phyloP scores from a whole-genome alignment of 2,888 invertebrate species.

The Amblyjoppa proteus region DNA sequence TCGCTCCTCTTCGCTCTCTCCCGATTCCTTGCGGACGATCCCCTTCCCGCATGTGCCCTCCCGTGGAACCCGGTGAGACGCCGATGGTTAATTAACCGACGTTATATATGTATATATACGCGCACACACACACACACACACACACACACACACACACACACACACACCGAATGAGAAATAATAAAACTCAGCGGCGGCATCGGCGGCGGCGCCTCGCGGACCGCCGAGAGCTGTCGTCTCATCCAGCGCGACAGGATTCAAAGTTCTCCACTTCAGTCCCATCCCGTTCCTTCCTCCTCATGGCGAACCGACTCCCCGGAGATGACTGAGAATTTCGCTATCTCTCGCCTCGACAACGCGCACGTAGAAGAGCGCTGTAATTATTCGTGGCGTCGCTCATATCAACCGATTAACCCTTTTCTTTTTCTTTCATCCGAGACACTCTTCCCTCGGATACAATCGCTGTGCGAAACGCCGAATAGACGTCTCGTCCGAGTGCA shows the following conservation, averaged over 20 bases:
- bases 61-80: conserved; percentile 30
- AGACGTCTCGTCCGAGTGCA: not conserved
- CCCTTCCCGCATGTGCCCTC: conserved; percentile 27
- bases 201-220: conserved; percentile 31
- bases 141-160: not conserved
- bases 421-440: not conserved
- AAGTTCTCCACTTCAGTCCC: conserved; percentile 24
- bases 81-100: conserved; percentile 63
- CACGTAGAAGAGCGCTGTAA: conserved; percentile 31
- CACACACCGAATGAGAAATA: conserved; percentile 32
- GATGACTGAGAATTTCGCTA: conserved; percentile 43
- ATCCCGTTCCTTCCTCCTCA: conserved; percentile 25
- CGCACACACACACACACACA: not conserved
- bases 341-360: conserved; percentile 18
- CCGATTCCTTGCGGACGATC: conserved; percentile 20
- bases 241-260: conserved; percentile 57
- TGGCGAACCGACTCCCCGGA: conserved; percentile 15
- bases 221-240: conserved; percentile 58
- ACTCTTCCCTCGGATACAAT: not conserved
- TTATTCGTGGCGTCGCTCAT: conserved; percentile 38
- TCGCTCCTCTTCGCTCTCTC: conserved; percentile 1
- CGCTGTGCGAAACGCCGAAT: not conserved
- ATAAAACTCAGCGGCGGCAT: conserved; percentile 38
- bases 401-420: conserved; percentile 21
- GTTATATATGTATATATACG: conserved; percentile 30